Percentiles rank a stretch among this genome's conserved stretches.
Conservation (phyloP, 2,113 vertebrate genomes). For the Aptenodytes patagonicus region DNA sequence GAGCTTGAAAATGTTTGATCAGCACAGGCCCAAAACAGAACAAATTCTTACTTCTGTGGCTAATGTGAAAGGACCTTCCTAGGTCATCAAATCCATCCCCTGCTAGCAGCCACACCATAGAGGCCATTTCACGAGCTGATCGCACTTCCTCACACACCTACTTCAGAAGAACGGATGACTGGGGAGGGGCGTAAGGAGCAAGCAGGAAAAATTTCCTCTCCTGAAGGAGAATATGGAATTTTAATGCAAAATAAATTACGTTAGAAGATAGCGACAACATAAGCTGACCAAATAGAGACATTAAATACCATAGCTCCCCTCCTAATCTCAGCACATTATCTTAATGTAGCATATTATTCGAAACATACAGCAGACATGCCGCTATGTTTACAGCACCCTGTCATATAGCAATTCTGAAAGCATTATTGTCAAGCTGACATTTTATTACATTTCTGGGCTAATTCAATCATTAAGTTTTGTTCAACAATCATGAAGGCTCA, state of each 20-base stretch:
- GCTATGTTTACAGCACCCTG: not conserved
- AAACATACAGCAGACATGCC: not conserved
- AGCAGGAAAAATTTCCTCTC: not conserved
- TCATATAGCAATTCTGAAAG: not conserved
- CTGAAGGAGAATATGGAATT: not conserved
- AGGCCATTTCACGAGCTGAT: not conserved
- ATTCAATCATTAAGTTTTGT: not conserved
- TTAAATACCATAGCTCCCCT: not conserved
- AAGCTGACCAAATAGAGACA: not conserved
- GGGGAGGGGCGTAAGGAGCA: not conserved
- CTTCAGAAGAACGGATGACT: not conserved
- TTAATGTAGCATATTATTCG: not conserved
- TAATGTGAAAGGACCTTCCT: not conserved
- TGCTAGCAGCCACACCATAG: not conserved
- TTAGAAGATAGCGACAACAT: rapidly evolving
- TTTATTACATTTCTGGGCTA: slow-evolving; percentile 19
- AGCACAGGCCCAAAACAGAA: not conserved
- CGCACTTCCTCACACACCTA: not conserved
- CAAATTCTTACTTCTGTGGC: not conserved
- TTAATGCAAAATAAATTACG: not conserved
- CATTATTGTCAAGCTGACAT: not conserved
- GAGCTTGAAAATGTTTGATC: not conserved
- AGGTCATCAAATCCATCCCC: not conserved
- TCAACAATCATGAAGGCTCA: not conserved
- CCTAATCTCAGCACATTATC: not conserved